Conservation (phyloP, 2,113 vertebrate species). For the Cathartes aura region DNA sequence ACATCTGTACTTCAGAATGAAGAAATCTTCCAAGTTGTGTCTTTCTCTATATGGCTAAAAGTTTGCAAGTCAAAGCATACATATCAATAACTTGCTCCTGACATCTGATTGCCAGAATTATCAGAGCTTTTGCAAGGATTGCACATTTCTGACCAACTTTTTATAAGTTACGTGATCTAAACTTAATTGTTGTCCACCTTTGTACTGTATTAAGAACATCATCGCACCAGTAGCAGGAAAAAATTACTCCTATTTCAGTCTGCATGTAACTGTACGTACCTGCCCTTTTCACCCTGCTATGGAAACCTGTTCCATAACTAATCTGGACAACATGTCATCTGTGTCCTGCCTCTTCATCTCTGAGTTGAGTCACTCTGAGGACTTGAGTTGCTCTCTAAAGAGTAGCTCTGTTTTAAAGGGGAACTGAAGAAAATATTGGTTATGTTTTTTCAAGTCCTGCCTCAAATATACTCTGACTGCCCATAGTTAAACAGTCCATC, state of each 20-base stretch:
- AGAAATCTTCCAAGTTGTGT: neutral
- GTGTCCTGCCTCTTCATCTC: neutral
- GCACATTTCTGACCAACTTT: neutral
- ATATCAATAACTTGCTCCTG: neutral
- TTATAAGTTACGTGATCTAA: accelerated
- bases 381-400: neutral
- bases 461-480: neutral
- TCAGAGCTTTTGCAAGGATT: neutral
- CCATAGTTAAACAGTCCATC: neutral
- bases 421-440: neutral
- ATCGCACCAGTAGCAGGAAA: neutral
- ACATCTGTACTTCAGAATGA: neutral
- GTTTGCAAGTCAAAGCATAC: neutral
- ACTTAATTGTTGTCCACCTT: neutral
- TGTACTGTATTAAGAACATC: neutral
- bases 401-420: neutral
- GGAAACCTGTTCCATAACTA: neutral
- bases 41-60: neutral
- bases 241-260: neutral
- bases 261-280: accelerated
- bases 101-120: neutral
- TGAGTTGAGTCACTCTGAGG: neutral
- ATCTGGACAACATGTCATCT: neutral
- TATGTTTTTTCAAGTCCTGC: neutral
- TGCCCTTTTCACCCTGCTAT: neutral